These are phyloP conservation scores for Polypedilum vanderplanki DNA, from an alignment of 1,140 invertebrate species.

Conservation along the genomic window DNA sequence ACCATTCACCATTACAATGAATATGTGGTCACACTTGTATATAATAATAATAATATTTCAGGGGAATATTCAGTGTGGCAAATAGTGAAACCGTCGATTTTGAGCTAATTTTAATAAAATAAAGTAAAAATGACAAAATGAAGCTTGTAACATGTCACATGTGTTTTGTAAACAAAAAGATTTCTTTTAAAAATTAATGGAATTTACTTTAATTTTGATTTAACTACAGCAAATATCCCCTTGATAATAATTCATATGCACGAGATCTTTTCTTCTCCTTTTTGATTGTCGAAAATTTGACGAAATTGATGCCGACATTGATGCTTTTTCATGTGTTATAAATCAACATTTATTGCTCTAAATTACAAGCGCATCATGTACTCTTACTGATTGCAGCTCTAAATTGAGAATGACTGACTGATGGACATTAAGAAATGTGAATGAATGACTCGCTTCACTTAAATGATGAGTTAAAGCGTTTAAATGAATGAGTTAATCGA, in stretches of 20 bases:
- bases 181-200: too few relatives aligned
- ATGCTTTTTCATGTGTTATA: slow-evolving; percentile 4
- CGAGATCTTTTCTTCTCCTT: background rate
- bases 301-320: slow-evolving; percentile 2
- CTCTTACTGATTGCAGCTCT: background rate
- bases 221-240: background rate
- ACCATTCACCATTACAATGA: slow-evolving; percentile 10
- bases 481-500: slow-evolving; percentile 19
- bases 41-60: too few relatives aligned
- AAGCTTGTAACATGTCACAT: too few relatives aligned
- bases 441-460: background rate
- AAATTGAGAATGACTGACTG: slow-evolving; percentile 5
- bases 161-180: too few relatives aligned
- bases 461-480: slow-evolving; percentile 9
- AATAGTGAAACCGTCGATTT: too few relatives aligned
- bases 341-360: slow-evolving; percentile 13
- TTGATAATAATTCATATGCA: slow-evolving; percentile 1
- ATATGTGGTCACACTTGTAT: background rate
- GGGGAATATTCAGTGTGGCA: too few relatives aligned
- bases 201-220: too few relatives aligned
- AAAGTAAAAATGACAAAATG: too few relatives aligned
- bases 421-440: background rate
- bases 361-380: background rate
- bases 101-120: too few relatives aligned
- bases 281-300: slow-evolving; percentile 18